phyloP scores from a whole-genome alignment of 2,797 vertebrate genomes.

The Falco biarmicus region DNA sequence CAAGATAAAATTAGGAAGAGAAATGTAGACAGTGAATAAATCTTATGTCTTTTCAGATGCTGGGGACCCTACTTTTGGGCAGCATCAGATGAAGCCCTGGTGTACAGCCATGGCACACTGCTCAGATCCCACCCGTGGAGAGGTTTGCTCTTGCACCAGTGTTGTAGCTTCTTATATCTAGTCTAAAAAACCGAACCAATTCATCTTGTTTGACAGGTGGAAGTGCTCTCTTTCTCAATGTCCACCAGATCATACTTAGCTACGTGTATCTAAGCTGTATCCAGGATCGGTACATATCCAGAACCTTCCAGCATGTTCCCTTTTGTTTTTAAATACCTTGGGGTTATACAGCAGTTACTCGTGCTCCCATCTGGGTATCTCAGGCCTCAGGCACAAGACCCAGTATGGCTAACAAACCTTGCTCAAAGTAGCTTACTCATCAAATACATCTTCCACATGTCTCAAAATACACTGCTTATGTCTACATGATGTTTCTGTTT shows the following conservation, averaged over 20 bases:
- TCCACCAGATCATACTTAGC: not conserved
- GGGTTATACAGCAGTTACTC: not conserved
- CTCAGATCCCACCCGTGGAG: not conserved
- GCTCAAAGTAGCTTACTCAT: not conserved
- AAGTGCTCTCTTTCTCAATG: not conserved
- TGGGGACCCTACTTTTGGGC: not conserved
- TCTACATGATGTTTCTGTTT: not conserved
- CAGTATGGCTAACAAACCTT: not conserved
- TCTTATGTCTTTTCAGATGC: not conserved
- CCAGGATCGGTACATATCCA: too few species aligned
- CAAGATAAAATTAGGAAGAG: not conserved
- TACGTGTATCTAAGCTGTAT: not conserved
- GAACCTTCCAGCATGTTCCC: not conserved
- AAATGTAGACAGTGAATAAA: not conserved
- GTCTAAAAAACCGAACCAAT: not conserved
- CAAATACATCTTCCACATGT: not conserved
- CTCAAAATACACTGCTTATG: not conserved
- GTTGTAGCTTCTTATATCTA: not conserved
- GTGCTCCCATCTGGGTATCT: not conserved
- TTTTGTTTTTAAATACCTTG: not conserved
- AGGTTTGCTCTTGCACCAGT: not conserved
- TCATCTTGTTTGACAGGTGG: not conserved
- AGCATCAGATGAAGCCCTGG: not conserved
- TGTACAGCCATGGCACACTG: rapidly evolving
- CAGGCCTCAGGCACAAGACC: not conserved